Base-by-base conservation (phyloP, 2,888 invertebrate genomes). In the Aphidius colemani region DNA sequence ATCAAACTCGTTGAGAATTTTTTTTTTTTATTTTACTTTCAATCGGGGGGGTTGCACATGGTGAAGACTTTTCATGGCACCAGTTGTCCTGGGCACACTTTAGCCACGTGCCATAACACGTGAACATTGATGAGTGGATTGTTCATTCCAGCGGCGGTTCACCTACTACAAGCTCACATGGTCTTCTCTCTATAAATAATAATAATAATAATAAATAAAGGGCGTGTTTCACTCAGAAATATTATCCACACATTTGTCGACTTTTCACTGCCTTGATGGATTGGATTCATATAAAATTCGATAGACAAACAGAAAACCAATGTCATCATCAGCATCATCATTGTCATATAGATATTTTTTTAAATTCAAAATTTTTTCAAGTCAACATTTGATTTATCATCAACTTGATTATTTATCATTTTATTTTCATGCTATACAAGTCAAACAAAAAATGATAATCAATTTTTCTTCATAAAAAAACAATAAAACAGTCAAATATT, bases 51-150 rank as follows among this genome's bases (percentile, higher is more conserved):
- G 71, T 65, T 66, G 71, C 78, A 78, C 75, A 75, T 75, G 76
- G 78, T 70, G 74, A 71, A 69, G 70, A 67, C 70, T 69, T 72
- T 69, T 71, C 67, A 70, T 76, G 74, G 78, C 78, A 79, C 80
- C 81, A 80, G 79, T 81, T 81, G 81, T 79, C 67, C 71, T 65
- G 72, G 5, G 71, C 80, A 79, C 79, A 71, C 74, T 78, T 70
- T 72, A 30, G 76, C 68, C 80, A 81, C 81, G 80, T 80, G 81
- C 72, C 69, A 45, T 59, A 72, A 70, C 81, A 78, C 81, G 80
- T 79, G 81, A 73, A 72, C 64, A 49, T 72, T 75, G 74, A 78
- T 69, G 80, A 79, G 80, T 78, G 77, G 81, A 81, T 81, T 81
- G 81, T 80, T 81, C 81, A 81, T 79, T 80, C 79, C 75, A 69